A percentile compares a stretch with the other conserved stretches of the same genome.
Evolutionary conservation across 2,797 vertebrate genomes (phyloP).

Genomic region (Chiroxiphia lanceolata): DNA sequence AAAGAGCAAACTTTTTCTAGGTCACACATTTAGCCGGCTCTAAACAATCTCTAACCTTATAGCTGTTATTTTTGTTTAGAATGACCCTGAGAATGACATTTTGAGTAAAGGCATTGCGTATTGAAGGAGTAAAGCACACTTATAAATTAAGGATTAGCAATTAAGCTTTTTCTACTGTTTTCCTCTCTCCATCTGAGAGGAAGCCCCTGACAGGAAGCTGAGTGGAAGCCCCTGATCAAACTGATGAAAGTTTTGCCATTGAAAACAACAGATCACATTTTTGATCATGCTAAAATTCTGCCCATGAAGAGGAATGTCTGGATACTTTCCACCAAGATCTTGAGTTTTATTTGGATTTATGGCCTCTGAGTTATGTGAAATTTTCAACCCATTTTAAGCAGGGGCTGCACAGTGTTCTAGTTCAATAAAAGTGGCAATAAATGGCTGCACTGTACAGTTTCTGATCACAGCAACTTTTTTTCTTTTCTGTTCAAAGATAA

Average conservation of each 20-base stretch:
- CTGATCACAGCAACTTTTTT: not conserved
- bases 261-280: not conserved
- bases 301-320: not conserved
- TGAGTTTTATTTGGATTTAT: not conserved
- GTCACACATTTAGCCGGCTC: not conserved
- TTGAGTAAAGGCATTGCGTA: not conserved
- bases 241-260: not conserved
- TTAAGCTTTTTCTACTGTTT: not conserved
- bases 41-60: not conserved
- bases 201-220: not conserved
- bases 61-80: not conserved
- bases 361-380: not conserved
- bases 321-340: not conserved
- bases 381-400: not conserved
- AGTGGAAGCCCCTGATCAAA: not conserved
- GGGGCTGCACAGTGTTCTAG: not conserved
- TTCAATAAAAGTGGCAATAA: not conserved
- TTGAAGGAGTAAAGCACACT: not conserved
- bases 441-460: not conserved
- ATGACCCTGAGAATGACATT: not conserved
- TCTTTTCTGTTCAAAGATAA: not conserved
- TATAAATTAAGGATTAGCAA: not conserved
- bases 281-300: not conserved
- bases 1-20: not conserved
- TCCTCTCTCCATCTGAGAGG: not conserved